Evolutionary conservation across 2,888 invertebrate species (phyloP).

Genomic region (Drosophila merina): DNA sequence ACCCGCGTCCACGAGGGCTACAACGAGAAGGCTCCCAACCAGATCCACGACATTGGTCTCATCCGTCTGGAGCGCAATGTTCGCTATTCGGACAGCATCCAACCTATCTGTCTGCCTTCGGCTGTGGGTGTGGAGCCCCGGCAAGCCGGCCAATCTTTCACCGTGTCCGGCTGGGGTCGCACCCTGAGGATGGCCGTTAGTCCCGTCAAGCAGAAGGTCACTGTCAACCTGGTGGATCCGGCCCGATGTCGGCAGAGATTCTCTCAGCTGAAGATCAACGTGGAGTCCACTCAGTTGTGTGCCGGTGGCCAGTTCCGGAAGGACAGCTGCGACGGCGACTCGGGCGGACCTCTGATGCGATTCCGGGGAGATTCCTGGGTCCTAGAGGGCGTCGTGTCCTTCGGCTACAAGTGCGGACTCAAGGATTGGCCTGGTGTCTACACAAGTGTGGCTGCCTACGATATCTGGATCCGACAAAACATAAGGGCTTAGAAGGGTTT

Average conservation of each 20-base stretch:
- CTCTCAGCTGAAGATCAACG: constrained; percentile 68
- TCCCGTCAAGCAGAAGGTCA: constrained; percentile 86
- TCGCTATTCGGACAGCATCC: constrained; percentile 85
- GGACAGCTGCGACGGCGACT: constrained; percentile 91
- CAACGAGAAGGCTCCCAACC: constrained; percentile 85
- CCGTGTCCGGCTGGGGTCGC: constrained; percentile 88
- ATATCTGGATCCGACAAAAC: constrained; percentile 84
- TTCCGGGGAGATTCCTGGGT: constrained; percentile 85
- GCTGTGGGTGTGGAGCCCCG: constrained; percentile 51
- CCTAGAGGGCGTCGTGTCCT: constrained; percentile 88
- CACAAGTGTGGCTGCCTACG: constrained; percentile 87
- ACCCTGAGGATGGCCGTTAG: constrained; percentile 84
- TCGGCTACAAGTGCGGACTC: constrained; percentile 88
- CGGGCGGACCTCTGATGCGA: constrained; percentile 90
- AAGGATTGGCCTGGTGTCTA: constrained; percentile 88
- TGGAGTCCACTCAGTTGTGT: constrained; percentile 86
- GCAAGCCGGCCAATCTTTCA: constrained; percentile 74
- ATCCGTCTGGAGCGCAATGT: constrained; percentile 86
- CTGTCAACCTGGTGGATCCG: constrained; percentile 84
- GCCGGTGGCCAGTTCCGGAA: constrained; percentile 88
- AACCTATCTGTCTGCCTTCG: constrained; percentile 87
- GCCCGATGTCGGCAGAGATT: constrained; percentile 84
- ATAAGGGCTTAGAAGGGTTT: constrained; percentile 50
- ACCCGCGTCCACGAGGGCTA: constrained; percentile 88
- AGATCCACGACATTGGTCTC: constrained; percentile 89